Conservation (phyloP, 2,113 vertebrate species). For the Desmodus rotundus region DNA sequence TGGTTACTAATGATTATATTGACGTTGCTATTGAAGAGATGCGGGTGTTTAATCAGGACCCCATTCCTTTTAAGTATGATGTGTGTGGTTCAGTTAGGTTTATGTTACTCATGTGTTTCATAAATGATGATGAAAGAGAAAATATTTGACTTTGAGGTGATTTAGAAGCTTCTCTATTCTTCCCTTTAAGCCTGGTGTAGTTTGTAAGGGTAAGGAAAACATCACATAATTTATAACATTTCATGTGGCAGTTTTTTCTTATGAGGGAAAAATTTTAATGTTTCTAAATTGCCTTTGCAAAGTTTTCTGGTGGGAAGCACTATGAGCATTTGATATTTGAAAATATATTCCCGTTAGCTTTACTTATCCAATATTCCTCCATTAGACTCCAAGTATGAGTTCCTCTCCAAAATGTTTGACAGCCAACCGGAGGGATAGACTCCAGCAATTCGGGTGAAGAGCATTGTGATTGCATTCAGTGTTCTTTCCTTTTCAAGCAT, state of each 20-base stretch:
- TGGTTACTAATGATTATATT: conserved; percentile 33
- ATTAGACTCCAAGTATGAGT: not conserved
- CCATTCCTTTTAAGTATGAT: conserved; percentile 8
- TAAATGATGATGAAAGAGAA: conserved; percentile 41
- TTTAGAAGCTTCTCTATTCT: not conserved
- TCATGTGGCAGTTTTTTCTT: not conserved
- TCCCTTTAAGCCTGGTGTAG: not conserved
- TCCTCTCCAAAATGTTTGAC: not conserved
- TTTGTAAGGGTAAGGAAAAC: not conserved
- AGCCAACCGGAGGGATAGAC: not conserved
- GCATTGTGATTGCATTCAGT: not conserved
- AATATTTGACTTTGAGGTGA: conserved; percentile 39
- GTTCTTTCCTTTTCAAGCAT: conserved; percentile 24
- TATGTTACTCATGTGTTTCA: conserved; percentile 32
- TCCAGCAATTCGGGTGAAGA: not conserved
- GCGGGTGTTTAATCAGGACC: not conserved
- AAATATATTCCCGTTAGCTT: not conserved
- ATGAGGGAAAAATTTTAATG: not conserved
- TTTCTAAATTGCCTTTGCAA: conserved; percentile 22
- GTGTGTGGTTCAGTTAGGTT: not conserved
- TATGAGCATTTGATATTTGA: not conserved
- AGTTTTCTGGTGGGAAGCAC: not conserved
- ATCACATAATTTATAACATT: not conserved
- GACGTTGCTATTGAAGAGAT: conserved; percentile 3
- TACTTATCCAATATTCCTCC: not conserved